phyloP scores from a whole-genome alignment of 2,888 invertebrate species.

The Drosophila greeni region DNA sequence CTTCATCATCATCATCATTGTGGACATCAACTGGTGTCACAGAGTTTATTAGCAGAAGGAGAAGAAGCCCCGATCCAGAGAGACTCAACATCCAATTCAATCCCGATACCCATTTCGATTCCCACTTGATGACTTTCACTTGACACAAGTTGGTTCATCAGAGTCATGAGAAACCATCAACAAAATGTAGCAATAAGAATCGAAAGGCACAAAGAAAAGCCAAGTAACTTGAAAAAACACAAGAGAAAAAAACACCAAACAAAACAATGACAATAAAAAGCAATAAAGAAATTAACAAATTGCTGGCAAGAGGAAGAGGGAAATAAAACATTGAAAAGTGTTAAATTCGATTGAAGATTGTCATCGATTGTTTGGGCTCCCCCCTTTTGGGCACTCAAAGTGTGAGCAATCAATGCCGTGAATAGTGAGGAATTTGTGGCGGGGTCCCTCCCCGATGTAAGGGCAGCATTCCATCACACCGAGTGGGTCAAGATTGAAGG shows the following conservation, averaged over 20 bases:
- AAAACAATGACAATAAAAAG: slow-evolving; percentile 67
- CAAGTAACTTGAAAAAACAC: slow-evolving; percentile 38
- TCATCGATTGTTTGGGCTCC: slow-evolving; percentile 51
- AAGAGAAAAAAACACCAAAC: slow-evolving; percentile 16
- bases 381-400: slow-evolving; percentile 11
- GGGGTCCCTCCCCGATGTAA: slow-evolving; percentile 3
- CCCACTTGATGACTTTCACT: slow-evolving; percentile 40
- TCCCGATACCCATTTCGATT: slow-evolving; percentile 36
- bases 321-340: slow-evolving; percentile 41
- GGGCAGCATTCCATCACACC: slow-evolving; percentile 43
- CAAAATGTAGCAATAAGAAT: slow-evolving; percentile 59
- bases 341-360: slow-evolving; percentile 70
- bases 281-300: slow-evolving; percentile 76
- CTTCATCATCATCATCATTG: slow-evolving; percentile 20
- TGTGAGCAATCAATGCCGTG: slow-evolving; percentile 35
- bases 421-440: slow-evolving; percentile 21
- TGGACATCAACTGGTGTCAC: slow-evolving; percentile 48
- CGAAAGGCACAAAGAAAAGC: slow-evolving; percentile 38
- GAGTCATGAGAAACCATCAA: slow-evolving; percentile 45
- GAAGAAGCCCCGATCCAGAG: slow-evolving; percentile 28
- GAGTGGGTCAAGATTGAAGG: slow-evolving; percentile 69
- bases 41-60: slow-evolving; percentile 47
- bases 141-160: slow-evolving; percentile 30
- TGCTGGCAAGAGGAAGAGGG: slow-evolving; percentile 35
- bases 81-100: slow-evolving; percentile 11